These are phyloP conservation scores for Motacilla alba DNA, from an alignment of 2,113 vertebrate species.

Conservation along the genomic window DNA sequence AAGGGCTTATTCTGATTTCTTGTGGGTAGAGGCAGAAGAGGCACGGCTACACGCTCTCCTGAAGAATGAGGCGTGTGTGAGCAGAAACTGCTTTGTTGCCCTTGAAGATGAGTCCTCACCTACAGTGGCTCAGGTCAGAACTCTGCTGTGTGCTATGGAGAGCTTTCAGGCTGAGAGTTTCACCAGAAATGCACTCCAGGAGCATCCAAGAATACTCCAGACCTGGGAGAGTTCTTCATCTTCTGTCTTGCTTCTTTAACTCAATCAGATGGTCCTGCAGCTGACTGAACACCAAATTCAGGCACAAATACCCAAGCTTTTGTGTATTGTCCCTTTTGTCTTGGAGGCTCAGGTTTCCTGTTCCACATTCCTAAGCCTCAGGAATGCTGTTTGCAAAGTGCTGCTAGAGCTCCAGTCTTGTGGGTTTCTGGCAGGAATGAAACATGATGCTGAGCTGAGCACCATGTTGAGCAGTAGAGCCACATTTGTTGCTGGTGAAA, in stretches of 20 bases:
- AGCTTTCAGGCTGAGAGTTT: not conserved
- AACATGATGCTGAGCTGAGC: not conserved
- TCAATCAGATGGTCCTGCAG: not conserved
- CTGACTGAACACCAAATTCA: not conserved
- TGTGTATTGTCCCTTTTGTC: not conserved
- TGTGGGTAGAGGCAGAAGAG: not conserved
- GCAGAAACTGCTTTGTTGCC: not conserved
- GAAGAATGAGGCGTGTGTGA: not conserved
- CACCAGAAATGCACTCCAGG: not conserved
- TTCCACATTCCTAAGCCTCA: not conserved
- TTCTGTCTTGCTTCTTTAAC: not conserved
- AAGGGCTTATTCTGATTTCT: not conserved
- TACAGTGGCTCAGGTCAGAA: not conserved
- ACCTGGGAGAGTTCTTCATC: not conserved
- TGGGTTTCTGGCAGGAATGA: not conserved
- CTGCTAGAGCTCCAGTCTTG: not conserved
- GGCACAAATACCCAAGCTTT: not conserved
- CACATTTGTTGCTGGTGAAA: not conserved
- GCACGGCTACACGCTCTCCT: accelerated
- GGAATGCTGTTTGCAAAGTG: not conserved
- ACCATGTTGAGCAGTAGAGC: not conserved
- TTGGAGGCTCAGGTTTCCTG: not conserved
- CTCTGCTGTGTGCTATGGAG: accelerated
- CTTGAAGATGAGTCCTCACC: not conserved
- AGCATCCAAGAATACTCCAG: not conserved